phyloP scores from a whole-genome alignment of 2,888 invertebrate species.

The Cosmia pyralina region DNA sequence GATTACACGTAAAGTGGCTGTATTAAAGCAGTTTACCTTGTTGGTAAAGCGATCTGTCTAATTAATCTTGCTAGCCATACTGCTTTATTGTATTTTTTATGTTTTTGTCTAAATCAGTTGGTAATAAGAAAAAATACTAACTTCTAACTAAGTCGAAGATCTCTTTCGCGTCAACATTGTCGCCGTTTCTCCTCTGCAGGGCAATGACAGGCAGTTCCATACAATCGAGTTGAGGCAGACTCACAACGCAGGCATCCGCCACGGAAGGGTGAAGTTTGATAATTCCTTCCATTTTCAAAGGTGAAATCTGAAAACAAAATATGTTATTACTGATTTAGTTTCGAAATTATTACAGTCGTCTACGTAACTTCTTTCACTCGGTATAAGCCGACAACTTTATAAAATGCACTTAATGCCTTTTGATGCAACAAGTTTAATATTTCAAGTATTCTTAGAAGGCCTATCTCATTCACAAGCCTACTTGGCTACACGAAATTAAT shows the following conservation, averaged over 20 bases:
- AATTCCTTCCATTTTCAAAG: conserved; percentile 73
- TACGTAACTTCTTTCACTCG: not conserved
- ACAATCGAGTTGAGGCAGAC: conserved; percentile 66
- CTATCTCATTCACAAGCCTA: conserved; percentile 20
- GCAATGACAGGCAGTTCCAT: conserved; percentile 74
- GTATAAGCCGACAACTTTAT: not conserved
- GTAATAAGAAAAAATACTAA: conserved; percentile 52
- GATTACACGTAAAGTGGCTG: too few species aligned
- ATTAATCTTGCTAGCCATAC: not conserved
- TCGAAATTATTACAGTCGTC: not conserved
- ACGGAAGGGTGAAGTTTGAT: conserved; percentile 72
- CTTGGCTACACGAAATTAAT: conserved; percentile 43
- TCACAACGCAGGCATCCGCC: conserved; percentile 71
- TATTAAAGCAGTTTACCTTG: not conserved
- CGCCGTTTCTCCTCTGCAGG: conserved; percentile 66
- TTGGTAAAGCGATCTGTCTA: not conserved
- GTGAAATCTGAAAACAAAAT: conserved; percentile 68
- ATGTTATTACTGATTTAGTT: not conserved
- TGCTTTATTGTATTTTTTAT: not conserved
- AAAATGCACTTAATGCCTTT: not conserved
- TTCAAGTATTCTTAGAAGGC: conserved; percentile 23
- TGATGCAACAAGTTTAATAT: conserved; percentile 2
- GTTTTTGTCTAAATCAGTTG: not conserved
- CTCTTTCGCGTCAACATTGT: conserved; percentile 68
- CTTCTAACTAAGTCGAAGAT: conserved; percentile 73